Base-by-base conservation (phyloP, 1,140 invertebrate species). In the Calephelis nemesis region DNA sequence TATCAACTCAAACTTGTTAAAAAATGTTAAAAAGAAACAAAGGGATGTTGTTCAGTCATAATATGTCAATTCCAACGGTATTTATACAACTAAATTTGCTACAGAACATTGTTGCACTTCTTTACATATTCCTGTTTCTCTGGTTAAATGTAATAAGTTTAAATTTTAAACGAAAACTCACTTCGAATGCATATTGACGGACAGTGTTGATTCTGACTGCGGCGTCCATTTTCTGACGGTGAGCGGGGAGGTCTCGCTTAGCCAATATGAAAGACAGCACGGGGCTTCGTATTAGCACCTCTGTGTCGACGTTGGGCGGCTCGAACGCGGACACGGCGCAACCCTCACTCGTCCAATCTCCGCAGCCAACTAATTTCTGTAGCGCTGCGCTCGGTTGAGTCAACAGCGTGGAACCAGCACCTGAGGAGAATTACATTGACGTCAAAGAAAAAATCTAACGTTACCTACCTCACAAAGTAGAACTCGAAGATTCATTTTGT, bases 351-450 rank as follows among this genome's bases (percentile, higher is more conserved):
- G 73, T 65, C 71, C 72, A 77, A 12, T 82, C 81, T 1, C 83
- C 81, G 52, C 85, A 78, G 11, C 84, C 83, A 0, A 96, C 94
- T 47, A 97, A 81, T 77, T 94, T 94, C 72, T 95, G 95, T 54
- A 98, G 92, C 4, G 95, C 95, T 6, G 95, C 93, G 30, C 97
- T 98, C 8, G 97, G 97, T 82, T 97, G 95, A 68, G 96, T 96
- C 2, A 98, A 88, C 1, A 98, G 90, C 0, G 96, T 97, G 62
- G 96, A 95, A 11, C 96, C 96, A 1, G 74, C 79, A 68, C 70
- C 74, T 77, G 45, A 7, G 0, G 7, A 45, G 6, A 9, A 45
- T 45, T 45, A 45, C 8, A 45, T 45, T 4, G 0, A 45, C 7
- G 0, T 45, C 8, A 45, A 30, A 30, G 30, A 30, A 30, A 30